Percentiles rank a stretch among this genome's conserved stretches.
Evolutionary conservation across 2,888 invertebrate species (phyloP).

Genomic region (Ephialtes manifestator): DNA sequence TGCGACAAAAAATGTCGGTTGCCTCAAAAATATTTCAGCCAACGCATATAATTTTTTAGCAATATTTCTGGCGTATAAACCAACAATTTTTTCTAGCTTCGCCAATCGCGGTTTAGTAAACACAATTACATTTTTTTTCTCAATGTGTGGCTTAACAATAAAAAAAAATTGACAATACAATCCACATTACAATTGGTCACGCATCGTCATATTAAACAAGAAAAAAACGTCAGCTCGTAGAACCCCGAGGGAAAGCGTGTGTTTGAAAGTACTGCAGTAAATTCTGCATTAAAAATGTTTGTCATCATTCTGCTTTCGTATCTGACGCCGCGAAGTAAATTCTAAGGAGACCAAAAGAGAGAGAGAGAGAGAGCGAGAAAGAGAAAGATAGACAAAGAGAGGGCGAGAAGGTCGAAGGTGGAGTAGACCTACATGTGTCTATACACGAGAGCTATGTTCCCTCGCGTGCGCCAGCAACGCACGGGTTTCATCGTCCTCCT

Average conservation of each 20-base stretch:
- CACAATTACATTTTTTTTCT: not conserved
- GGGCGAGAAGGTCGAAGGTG: conserved; percentile 59
- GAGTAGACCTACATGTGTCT: conserved; percentile 49
- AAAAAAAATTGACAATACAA: not conserved
- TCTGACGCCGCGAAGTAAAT: not conserved
- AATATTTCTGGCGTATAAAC: too few relatives aligned
- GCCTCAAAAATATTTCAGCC: too few relatives aligned
- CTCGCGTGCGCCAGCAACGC: conserved; percentile 64
- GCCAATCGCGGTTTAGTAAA: too few relatives aligned
- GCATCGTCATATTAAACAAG: not conserved
- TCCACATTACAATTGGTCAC: conserved; percentile 11
- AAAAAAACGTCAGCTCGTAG: not conserved
- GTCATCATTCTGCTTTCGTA: conserved; percentile 17
- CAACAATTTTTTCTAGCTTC: too few relatives aligned
- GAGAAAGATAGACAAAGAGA: not conserved
- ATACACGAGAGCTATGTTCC: conserved; percentile 44
- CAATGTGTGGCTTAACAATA: too few relatives aligned
- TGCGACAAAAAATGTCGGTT: too few relatives aligned
- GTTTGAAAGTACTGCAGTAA: not conserved
- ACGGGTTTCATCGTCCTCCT: conserved; percentile 47
- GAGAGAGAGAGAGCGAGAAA: not conserved
- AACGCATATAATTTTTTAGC: too few relatives aligned
- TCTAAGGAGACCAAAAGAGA: not conserved
- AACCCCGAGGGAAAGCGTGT: conserved; percentile 1
- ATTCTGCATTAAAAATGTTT: conserved; percentile 25